Evolutionary conservation across 2,888 invertebrate genomes (phyloP), one percentile per base, ranked within the genome.

Genomic region (Selenia dentaria): DNA sequence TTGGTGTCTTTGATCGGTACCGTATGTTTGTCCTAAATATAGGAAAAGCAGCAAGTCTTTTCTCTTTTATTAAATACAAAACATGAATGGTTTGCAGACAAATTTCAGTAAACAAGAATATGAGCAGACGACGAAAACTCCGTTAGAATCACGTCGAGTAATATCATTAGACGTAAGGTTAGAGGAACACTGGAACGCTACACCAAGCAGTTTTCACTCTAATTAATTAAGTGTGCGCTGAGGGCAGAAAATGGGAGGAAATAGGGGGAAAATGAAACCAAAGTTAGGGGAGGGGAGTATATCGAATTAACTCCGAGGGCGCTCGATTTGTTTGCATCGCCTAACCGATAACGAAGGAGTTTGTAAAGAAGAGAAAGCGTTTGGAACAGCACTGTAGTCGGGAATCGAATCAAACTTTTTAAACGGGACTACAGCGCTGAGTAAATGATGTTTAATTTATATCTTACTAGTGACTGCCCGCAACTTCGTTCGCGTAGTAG

Each of bases 161-260:
- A 51, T 39, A 46, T 40, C 34, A 48, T 57, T 53, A 33, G 14
- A 37, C 20, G 38, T 8, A 31, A 36, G 39, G 38, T 48, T 41
- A 36, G 12, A 40, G 22, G 16, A 45, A 43, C 36, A 41, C 41
- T 41, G 57, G 52, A 57, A 57, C 57, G 62, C 48, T 50, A 51
- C 41, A 41, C 51, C 42, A 46, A 53, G 64, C 60, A 59, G 65
- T 64, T 70, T 68, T 60, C 65, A 56, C 51, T 54, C 58, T 50
- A 74, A 76, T 72, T 72, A 75, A 77, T 71, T 70, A 72, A 69
- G 68, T 61, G 66, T 34, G 29, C 35, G 28, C 9, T 35, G 31
- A 40, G 14, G 31, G 14, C 20, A 24, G 51, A 32, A 43, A 44
- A 35, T 20, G 34, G 45, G 51, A 33, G 46, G 39, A 34, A 48